Base-by-base conservation (phyloP, 2,888 invertebrate species). In the Unio pictorum region DNA sequence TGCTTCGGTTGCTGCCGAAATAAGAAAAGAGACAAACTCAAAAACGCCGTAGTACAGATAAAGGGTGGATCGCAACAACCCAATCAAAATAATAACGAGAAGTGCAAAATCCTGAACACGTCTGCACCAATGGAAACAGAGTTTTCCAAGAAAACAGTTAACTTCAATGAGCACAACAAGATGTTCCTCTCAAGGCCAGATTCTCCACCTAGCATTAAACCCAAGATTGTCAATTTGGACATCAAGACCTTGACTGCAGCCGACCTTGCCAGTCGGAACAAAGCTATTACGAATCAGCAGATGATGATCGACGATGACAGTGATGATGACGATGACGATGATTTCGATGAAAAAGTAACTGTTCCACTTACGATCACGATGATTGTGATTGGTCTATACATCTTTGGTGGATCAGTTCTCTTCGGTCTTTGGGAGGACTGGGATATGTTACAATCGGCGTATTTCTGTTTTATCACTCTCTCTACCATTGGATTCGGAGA, bases 381-480 rank as follows among this genome's bases (percentile, higher is more conserved):
- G 87, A 80, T 87, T n/a, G 85, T 90, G 20, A 87, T 90, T 61
- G 88, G 85, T 83, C 72, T 72, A 11, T 90, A 89, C 79, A 87
- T 90, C 65, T 87, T 89, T 72, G 85, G 87, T 61, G 90, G 90
- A 3, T 87, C 89, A 15, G 81, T 89, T 55, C 80, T 90, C 61
- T 90, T 90, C 73, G 86, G 86, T 7, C 79, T 87, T n/a, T 90
- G 89, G 88, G 90, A 90, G 75, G 83, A 84, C n/a, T 90, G 89
- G 89, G 84, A 86, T 55, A 78, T 80, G 72, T 72, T 86, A 7
- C 86, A 89, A 69, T 85, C 89, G 6, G 84, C 88, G 26, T 90
- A 90, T 78, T 90, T 90, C 82, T 90, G 89, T 78, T 90, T 89
- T 79, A 87, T 90, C 68, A 90, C 90, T 20, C 86, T 90, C 67